A percentile compares a stretch with the other conserved stretches of the same genome.
These are phyloP conservation scores for Actinemys pallida DNA, from an alignment of 2,113 vertebrate genomes.

Conservation along the genomic window DNA sequence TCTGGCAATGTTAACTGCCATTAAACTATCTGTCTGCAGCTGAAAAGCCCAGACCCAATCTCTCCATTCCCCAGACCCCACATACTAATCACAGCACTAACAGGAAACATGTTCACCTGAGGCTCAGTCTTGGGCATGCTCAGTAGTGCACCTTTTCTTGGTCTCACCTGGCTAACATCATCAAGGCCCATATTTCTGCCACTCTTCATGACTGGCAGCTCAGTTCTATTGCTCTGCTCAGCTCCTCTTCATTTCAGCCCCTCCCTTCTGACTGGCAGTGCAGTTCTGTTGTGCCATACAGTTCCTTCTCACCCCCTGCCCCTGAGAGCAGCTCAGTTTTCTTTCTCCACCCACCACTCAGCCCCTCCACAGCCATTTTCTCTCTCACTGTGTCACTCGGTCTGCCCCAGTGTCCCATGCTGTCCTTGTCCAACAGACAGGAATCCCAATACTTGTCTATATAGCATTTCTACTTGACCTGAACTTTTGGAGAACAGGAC, in stretches of 20 bases:
- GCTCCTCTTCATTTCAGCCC: background rate
- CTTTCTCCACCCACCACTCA: background rate
- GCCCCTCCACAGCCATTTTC: constrained; percentile 46
- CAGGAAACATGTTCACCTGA: background rate
- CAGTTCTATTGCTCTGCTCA: background rate
- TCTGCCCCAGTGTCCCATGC: constrained; percentile 26
- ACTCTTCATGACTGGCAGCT: background rate
- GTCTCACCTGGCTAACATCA: background rate
- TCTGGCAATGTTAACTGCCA: background rate
- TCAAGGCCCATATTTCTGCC: background rate
- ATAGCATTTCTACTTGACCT: background rate
- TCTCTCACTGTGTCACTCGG: constrained; percentile 15
- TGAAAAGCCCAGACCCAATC: background rate
- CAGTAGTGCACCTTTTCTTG: background rate
- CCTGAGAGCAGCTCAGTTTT: constrained; percentile 17
- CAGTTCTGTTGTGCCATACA: background rate
- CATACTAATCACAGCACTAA: too few relatives aligned
- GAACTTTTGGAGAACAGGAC: constrained; percentile 16
- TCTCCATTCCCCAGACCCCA: background rate
- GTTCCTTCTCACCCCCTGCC: constrained; percentile 8
- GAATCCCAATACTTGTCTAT: constrained; percentile 23
- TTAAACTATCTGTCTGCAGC: background rate
- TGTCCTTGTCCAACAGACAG: background rate
- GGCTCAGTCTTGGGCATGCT: too few relatives aligned
- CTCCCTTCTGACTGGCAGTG: background rate